Base-by-base conservation (phyloP, 2,888 invertebrate genomes). In the Caenorhabditis becei region DNA sequence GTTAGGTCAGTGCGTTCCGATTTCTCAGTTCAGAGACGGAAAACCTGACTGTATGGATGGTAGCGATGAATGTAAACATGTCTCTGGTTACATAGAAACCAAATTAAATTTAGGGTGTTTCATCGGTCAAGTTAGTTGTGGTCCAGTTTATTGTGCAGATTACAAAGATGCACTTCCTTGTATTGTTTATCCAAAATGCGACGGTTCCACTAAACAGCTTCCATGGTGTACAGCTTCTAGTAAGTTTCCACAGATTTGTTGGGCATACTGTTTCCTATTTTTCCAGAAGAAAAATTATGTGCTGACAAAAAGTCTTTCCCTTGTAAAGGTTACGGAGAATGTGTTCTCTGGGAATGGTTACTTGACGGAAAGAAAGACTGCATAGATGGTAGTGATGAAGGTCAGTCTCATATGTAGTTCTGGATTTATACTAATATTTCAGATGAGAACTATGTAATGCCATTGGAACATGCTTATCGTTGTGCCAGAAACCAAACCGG, bases 311-410 rank as follows among this genome's bases (percentile, higher is more conserved):
- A 82, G 41, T 78, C 88, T 0, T 82, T 91, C 54, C 87, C 88
- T 1, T 91, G 91, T 61, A 87, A 88, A 61, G 90, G 89, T 20
- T 91, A 91, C 54, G 90, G 91, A 41, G 89, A 91, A 71, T 91
- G 90, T 67, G 88, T 91, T 18, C 56, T 87, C n/a, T 83, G 84
- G 77, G 83, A 84, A 49, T 90, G 89, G 89, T 83, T 91, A 11
- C 61, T 86, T 51, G 88, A 91, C 59, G 89, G 89, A 1, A 84
- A 88, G 41, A 78, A 81, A 28, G 88, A 91, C 79, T 91, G 91
- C 66, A 79, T 88, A 26, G 91, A 91, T 72, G 89, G 88, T 0
- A 88, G 88, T 61, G 91, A 91, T 80, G 88, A 89, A 81, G 89
- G 88, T 86, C 47, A 41, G 16, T 58, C 32, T 32, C 10, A 41